Percentiles rank a stretch among this genome's conserved stretches.
Conservation (phyloP, 2,888 invertebrate genomes). For the Netelia fuscicornis region DNA sequence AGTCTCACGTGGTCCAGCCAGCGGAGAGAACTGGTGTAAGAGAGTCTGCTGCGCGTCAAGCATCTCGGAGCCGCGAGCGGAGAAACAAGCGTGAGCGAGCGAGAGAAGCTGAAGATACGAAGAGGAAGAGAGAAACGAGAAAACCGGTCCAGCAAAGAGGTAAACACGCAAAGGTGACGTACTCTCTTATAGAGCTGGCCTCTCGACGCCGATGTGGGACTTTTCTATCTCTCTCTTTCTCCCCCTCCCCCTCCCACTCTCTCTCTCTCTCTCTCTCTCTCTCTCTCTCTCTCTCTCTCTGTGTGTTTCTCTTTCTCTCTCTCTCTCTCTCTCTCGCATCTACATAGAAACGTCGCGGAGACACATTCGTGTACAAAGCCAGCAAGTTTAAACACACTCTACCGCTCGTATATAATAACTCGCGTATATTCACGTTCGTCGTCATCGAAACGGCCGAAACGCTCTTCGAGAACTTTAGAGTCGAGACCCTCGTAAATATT, state of each 20-base stretch:
- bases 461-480: slow-evolving; percentile 71
- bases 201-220: slow-evolving; percentile 66
- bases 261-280: neutral
- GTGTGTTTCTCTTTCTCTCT: neutral
- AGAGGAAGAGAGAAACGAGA: slow-evolving; percentile 54
- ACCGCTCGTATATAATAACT: slow-evolving; percentile 1
- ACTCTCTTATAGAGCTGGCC: slow-evolving; percentile 70
- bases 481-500: slow-evolving; percentile 70
- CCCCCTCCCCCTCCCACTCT: neutral
- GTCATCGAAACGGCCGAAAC: slow-evolving; percentile 67
- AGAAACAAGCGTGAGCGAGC: slow-evolving; percentile 1
- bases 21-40: slow-evolving; percentile 44
- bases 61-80: slow-evolving; percentile 22
- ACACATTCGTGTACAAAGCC: neutral
- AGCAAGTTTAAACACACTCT: slow-evolving; percentile 1
- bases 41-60: slow-evolving; percentile 29
- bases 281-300: neutral
- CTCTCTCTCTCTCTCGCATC: neutral
- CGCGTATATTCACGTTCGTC: neutral
- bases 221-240: neutral
- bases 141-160: slow-evolving; percentile 82
- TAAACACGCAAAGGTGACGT: slow-evolving; percentile 84
- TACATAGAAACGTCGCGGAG: neutral
- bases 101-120: slow-evolving; percentile 8
- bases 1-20: slow-evolving; percentile 50